Evolutionary conservation across 2,888 invertebrate genomes (phyloP), one percentile per base, ranked within the genome.

Genomic region (Prionchulus punctatus): DNA sequence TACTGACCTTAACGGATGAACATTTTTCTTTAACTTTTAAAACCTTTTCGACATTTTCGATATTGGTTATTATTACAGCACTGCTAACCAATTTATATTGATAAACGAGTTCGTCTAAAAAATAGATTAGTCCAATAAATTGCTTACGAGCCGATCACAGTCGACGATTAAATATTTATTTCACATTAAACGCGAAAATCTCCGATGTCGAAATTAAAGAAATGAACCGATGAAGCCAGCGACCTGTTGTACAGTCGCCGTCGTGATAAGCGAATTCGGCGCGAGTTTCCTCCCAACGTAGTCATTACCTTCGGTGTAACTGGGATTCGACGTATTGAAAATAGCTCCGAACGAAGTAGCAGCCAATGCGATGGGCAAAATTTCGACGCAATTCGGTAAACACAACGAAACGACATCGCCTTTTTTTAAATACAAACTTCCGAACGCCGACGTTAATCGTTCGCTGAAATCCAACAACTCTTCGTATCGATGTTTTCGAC

Each of bases 321-420:
- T 30, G 7, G 50, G 50, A 49, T 49, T 49, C 4, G 50, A 26
- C 4, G 50, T 49, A 28, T 49, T 49, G 50, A 49, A 26, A 12
- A 49, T 21, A 15, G 50, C 50, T 3, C 50, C 50, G 4, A 28
- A 21, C 50, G 30, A 30, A 4, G 28, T 30, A 28, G 23, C 30
- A 7, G 28, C 50, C 27, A 49, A 12, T 15, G 50, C 27, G 50
- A 49, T 26, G 7, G 50, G 50, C 12, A 49, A 26, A 7, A 28
- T 26, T 30, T 49, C 50, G 7, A 49, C 30, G 50, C 30, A 30
- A 21, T 49, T 49, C 4, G 50, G 3, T 21, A 49, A 12, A 28
- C 50, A 49, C 12, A 30, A 4, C 7, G 28, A 28, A 15, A 49
- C 28, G 28, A 49, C 50, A 28, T 49, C 50, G 30, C 21, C 23